Conservation (phyloP, 2,888 invertebrate species). For the Homarus gammarus region DNA sequence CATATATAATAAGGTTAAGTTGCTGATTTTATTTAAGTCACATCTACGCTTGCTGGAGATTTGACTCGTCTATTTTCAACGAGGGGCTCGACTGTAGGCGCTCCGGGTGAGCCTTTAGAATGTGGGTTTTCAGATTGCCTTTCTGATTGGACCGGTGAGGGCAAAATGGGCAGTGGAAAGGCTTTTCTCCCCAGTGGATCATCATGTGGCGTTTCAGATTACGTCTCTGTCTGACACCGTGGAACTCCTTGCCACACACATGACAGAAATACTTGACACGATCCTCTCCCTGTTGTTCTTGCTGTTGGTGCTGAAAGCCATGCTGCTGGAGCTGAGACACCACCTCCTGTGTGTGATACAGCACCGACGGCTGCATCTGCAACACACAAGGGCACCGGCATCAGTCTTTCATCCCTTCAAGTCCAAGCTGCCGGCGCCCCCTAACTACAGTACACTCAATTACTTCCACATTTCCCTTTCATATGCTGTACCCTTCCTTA, state of each 20-base stretch:
- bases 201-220: conserved; percentile 73
- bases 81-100: not conserved
- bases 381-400: conserved; percentile 70
- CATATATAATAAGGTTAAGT: no score
- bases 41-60: not conserved
- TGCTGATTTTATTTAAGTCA: no score
- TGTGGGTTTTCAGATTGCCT: conserved; percentile 74
- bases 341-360: conserved; percentile 61
- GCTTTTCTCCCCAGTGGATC: conserved; percentile 67
- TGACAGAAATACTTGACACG: conserved; percentile 33
- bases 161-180: conserved; percentile 69
- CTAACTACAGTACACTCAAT: no score
- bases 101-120: conserved; percentile 51
- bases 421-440: conserved; percentile 20
- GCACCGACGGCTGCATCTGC: conserved; percentile 63
- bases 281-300: conserved; percentile 34
- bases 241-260: conserved; percentile 59
- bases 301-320: conserved; percentile 29
- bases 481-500: no score
- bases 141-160: conserved; percentile 68
- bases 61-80: not conserved
- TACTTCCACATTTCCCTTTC: not conserved
- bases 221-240: conserved; percentile 66
- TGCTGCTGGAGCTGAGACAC: conserved; percentile 52
- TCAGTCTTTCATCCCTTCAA: conserved; percentile 46